Base-by-base conservation (phyloP, 2,113 vertebrate genomes). In the Oreochromis aureus region DNA sequence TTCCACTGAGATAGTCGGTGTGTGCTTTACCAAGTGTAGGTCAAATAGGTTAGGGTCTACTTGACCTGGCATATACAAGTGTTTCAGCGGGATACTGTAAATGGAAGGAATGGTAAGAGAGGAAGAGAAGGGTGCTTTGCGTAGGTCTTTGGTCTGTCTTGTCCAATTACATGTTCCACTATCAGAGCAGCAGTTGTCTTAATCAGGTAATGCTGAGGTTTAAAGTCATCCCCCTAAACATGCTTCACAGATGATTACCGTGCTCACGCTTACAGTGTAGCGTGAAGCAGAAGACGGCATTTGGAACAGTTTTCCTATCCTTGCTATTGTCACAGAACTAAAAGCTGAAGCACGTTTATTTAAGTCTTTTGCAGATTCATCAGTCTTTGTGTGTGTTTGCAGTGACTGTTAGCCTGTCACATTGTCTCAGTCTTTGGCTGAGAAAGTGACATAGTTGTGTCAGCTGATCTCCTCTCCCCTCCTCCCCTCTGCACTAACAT, bases 201-300 rank as follows among this genome's bases (percentile, higher is more conserved):
- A 93, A 96, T 95, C 92, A 91, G 89, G 91, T 95, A 94, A 95
- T 93, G 86, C 93, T 32, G 13, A 82, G 88, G 82, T 95, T 94
- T 94, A 86, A 89, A 88, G 89, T 76, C 89, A 76, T 84, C 73
- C 55, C 59, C 56, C 41, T 84, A 84, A 92, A 90, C 48, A 30
- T 89, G 85, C 82, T 79, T 48, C 39, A 79, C 81, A 85, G 87
- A 89, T 91, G 86, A 87, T 91, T 88, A 81, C 55, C 22, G 16
- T 30, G 76, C 63, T 81, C 63, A 58, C 82, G 59, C 61, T 41
- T 76, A 66, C 32, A 6, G 32, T 36, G 59, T 63, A 63, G 18
- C 32, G 4, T 84, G 32, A 78, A 81, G 55, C 81, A 82, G 34
- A 82, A 89, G 71, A 58, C 12, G 7, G 13, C 55, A 3, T 5